Evolutionary conservation across 2,888 invertebrate species (phyloP).

Genomic region (Tupiocoris notatus): DNA sequence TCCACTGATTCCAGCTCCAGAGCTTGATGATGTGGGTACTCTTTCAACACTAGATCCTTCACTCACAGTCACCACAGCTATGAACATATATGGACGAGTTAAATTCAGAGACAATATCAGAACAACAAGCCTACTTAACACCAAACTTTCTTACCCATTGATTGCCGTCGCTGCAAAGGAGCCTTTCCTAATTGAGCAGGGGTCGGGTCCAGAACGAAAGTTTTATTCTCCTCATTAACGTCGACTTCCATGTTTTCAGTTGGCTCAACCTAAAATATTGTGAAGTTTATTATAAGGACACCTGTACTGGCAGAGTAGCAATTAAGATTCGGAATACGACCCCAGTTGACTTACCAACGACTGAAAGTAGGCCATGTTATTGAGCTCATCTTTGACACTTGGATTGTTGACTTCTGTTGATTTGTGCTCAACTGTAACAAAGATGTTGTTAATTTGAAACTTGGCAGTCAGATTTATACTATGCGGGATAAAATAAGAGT

Average conservation of each 20-base stretch:
- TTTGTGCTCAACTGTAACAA: conserved; percentile 17
- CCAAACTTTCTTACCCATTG: conserved; percentile 63
- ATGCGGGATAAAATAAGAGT: too few species aligned
- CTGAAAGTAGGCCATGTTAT: conserved; percentile 14
- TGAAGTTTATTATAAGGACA: too few species aligned
- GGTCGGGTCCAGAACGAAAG: conserved; percentile 84
- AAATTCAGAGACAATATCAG: background rate
- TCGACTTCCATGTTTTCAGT: conserved; percentile 42
- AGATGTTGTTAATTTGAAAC: too few species aligned
- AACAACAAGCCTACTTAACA: background rate
- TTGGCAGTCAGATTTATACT: too few species aligned
- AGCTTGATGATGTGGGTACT: background rate
- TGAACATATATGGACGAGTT: background rate
- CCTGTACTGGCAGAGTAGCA: too few species aligned
- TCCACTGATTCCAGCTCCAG: background rate
- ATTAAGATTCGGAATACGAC: background rate
- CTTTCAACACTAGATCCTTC: conserved; percentile 31
- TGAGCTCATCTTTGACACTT: conserved; percentile 11
- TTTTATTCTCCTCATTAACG: conserved; percentile 48
- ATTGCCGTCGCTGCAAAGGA: conserved; percentile 82
- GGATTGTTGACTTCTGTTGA: conserved; percentile 3
- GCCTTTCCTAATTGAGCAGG: conserved; percentile 91
- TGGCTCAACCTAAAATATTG: conserved; percentile 16
- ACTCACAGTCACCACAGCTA: conserved; percentile 39
- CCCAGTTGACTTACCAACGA: conserved; percentile 7